Conservation (phyloP, 2,888 invertebrate genomes). For the Thera britannica region DNA sequence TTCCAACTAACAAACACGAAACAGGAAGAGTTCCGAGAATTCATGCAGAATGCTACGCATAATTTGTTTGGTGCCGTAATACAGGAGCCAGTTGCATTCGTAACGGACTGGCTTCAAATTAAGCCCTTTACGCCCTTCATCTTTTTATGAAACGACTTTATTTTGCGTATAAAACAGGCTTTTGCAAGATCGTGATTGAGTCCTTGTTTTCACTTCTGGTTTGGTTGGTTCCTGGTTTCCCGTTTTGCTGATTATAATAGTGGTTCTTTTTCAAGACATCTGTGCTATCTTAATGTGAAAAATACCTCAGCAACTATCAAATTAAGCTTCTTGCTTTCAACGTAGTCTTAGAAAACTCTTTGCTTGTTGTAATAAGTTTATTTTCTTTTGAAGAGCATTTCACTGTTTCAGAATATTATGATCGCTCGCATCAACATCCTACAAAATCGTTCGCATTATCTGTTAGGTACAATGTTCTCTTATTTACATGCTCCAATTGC, state of each 20-base stretch:
- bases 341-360: too few species aligned
- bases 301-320: too few species aligned
- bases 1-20: slow-evolving; percentile 15
- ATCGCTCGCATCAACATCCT: not conserved
- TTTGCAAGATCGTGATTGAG: slow-evolving; percentile 19
- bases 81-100: slow-evolving; percentile 57
- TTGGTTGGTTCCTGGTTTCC: not conserved
- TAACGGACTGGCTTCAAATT: slow-evolving; percentile 48
- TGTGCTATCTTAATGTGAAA: too few species aligned
- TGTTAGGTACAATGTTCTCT: slow-evolving; percentile 23
- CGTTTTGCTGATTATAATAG: not conserved
- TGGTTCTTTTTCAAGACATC: not conserved
- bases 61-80: slow-evolving; percentile 44
- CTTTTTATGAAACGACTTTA: slow-evolving; percentile 42
- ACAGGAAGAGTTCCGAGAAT: slow-evolving; percentile 34
- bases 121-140: slow-evolving; percentile 39
- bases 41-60: slow-evolving; percentile 26
- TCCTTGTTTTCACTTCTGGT: slow-evolving; percentile 13
- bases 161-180: slow-evolving; percentile 26
- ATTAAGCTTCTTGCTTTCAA: too few species aligned
- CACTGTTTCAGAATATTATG: not conserved
- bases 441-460: slow-evolving; percentile 34
- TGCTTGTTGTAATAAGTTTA: too few species aligned
- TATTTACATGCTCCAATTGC: slow-evolving; percentile 38
- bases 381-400: too few species aligned